A percentile compares a stretch with the other conserved stretches of the same genome.
These are phyloP conservation scores for Columba janthina DNA, from an alignment of 2,113 vertebrate species.

Conservation along the genomic window DNA sequence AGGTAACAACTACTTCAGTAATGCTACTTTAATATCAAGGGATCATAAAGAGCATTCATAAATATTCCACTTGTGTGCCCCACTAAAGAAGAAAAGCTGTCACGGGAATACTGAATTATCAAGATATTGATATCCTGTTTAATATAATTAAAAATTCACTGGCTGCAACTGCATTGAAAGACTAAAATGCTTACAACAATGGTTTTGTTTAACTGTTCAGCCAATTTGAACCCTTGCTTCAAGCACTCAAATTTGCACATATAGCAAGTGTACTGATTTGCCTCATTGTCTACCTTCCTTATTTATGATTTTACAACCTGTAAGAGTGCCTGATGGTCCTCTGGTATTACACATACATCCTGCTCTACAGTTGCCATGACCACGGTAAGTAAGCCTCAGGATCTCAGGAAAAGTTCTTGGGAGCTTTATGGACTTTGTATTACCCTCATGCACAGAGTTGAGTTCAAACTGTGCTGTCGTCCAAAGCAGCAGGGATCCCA, in stretches of 20 bases:
- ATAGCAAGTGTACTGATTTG: not conserved
- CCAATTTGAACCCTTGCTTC: not conserved
- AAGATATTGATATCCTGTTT: not conserved
- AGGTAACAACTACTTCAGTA: not conserved
- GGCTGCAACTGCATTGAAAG: not conserved
- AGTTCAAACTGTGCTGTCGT: not conserved
- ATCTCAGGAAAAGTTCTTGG: not conserved
- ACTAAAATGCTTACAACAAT: fast-evolving
- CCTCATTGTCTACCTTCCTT: not conserved
- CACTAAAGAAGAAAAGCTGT: not conserved
- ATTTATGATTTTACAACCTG: not conserved
- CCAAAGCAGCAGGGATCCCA: not conserved
- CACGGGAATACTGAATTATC: not conserved
- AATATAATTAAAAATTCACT: not conserved
- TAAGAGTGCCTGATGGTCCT: not conserved
- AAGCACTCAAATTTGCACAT: not conserved
- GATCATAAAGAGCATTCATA: not conserved
- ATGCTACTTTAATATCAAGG: not conserved
- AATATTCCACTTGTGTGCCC: not conserved
- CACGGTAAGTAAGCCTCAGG: not conserved
- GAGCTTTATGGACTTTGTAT: not conserved
- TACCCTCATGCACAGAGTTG: not conserved
- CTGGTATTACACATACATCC: not conserved
- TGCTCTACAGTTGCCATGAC: not conserved
- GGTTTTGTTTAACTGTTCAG: not conserved